Base-by-base conservation (phyloP, 92 coral and sea anemone species). In the Zoanthus sociatus region DNA sequence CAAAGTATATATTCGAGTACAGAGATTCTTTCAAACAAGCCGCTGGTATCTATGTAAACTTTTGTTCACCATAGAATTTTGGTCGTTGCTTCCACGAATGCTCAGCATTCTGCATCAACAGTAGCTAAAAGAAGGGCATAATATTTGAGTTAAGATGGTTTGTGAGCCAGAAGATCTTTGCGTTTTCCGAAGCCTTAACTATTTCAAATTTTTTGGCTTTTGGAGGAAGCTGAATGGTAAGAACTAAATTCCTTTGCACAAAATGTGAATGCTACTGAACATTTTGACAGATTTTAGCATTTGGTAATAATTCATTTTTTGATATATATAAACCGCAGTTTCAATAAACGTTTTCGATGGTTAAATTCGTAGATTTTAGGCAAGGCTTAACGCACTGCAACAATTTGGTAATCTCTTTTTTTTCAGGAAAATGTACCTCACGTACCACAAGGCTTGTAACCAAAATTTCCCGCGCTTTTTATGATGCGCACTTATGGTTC, bases 41-140 rank as follows among this genome's bases (percentile, higher is more conserved):
- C 85, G 60, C 85, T 81, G 85, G 85, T 81, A 47, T 81, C 85
- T 81, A 81, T 81, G 85, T 73, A 46, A 81, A 66, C 85, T 81
- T 64, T 67, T 81, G 85, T 81, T 81, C 85, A 81, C 85, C 85
- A 81, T 81, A 81, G 85, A 81, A 81, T 64, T 81, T 64, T 81
- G 66, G 60, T 10, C 42, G 74, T 67, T 63, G 85, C 82, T 81
- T 81, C 61, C 47, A 81, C 85, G 85, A 81, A 81, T 81, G 85
- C 66, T 81, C 63, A 21, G 73, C 85, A 81, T 66, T 81, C 47
- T 81, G 75, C 56, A 81, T 81, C 85, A 50, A 66, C 73, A 67
- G 46, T 63, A 45, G 85, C 64, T 50, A 81, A 66, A 44, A 33
- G 85, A 81, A 81, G 85, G 53, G 30, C 76, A 71, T 21, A 10